phyloP scores from a whole-genome alignment of 2,113 vertebrate genomes.

The Micronycteris hirsuta region DNA sequence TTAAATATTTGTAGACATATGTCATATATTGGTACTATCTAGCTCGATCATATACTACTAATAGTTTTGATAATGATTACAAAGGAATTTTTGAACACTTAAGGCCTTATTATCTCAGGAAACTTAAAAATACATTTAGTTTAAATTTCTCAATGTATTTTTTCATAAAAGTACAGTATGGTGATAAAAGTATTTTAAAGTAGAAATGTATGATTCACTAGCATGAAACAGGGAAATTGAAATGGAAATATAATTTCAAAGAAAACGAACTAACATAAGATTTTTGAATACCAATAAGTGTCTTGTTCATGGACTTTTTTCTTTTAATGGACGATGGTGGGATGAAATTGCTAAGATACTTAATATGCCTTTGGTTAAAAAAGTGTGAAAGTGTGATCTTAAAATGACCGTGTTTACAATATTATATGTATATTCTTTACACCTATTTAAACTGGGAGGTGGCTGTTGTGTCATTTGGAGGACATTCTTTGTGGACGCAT shows the following conservation, averaged over 20 bases:
- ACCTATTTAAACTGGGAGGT: not conserved
- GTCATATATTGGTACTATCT: not conserved
- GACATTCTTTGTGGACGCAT: not conserved
- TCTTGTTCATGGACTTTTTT: not conserved
- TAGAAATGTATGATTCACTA: not conserved
- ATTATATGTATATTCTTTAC: not conserved
- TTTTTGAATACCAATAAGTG: not conserved
- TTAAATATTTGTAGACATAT: not conserved
- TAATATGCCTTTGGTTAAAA: not conserved
- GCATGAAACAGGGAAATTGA: not conserved
- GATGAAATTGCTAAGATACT: not conserved
- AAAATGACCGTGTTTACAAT: not conserved
- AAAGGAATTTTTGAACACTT: not conserved
- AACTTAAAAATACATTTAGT: not conserved
- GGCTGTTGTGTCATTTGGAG: not conserved
- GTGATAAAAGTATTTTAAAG: not conserved
- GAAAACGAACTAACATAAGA: not conserved
- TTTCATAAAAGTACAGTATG: not conserved
- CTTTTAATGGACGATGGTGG: not conserved
- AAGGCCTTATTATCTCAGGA: not conserved
- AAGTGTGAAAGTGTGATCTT: not conserved
- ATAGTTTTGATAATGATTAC: not conserved
- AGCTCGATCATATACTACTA: not conserved
- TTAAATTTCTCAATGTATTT: not conserved
- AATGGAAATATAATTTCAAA: constrained; percentile 17